phyloP scores from a whole-genome alignment of 2,797 vertebrate species.

The Notoglanidium macrostoma region DNA sequence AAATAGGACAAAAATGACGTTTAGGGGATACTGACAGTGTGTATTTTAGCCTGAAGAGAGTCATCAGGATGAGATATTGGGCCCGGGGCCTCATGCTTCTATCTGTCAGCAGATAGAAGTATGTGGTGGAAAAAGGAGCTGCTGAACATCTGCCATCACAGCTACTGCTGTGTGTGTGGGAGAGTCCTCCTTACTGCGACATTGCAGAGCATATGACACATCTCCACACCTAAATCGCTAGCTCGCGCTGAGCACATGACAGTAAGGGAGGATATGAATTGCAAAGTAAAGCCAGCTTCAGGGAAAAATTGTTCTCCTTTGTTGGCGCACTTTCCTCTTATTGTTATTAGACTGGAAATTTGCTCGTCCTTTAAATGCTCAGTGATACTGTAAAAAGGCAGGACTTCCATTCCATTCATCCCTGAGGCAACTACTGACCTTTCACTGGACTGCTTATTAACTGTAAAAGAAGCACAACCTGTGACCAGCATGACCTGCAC shows the following conservation, averaged over 20 bases:
- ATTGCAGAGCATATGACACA: conserved; percentile 41
- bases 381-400: conserved; percentile 5
- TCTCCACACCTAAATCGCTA: neutral
- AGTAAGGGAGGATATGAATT: conserved; percentile 21
- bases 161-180: conserved; percentile 30
- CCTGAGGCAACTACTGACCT: neutral
- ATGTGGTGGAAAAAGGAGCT: conserved; percentile 24
- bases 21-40: conserved; percentile 36
- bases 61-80: conserved; percentile 39
- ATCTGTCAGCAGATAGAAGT: neutral
- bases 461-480: conserved; percentile 12
- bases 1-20: neutral
- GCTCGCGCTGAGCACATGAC: conserved; percentile 61
- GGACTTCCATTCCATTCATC: conserved; percentile 1
- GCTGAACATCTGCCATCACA: conserved; percentile 42
- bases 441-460: conserved; percentile 18
- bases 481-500: neutral
- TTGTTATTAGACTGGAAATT: conserved; percentile 60
- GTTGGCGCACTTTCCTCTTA: conserved; percentile 37
- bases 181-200: conserved; percentile 18
- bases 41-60: conserved; percentile 39
- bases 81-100: conserved; percentile 15
- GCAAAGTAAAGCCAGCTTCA: neutral
- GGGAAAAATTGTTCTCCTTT: conserved; percentile 34
- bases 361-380: neutral